A percentile compares a stretch with the other conserved stretches of the same genome.
These are phyloP conservation scores for Apteryx owenii DNA, from an alignment of 2,113 vertebrate species.

Conservation along the genomic window DNA sequence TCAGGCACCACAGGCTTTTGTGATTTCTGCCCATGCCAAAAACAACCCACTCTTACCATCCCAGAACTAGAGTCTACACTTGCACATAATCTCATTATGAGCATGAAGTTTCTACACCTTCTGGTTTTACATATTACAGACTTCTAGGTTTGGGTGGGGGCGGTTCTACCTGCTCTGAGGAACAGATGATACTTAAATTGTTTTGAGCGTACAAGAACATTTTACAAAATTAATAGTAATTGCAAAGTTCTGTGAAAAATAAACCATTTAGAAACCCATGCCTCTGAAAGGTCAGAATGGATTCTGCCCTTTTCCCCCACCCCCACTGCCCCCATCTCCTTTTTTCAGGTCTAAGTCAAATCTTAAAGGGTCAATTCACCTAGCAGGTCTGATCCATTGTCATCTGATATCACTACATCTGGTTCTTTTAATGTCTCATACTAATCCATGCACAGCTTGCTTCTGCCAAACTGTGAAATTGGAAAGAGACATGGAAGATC, in stretches of 20 bases:
- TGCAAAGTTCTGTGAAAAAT: background rate
- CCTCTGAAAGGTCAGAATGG: background rate
- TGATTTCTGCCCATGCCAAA: background rate
- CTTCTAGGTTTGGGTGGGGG: too few relatives aligned
- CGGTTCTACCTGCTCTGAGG: rapidly evolving
- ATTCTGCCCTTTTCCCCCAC: background rate
- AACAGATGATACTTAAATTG: background rate
- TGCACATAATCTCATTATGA: rapidly evolving
- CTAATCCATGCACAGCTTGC: rapidly evolving
- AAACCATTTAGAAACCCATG: background rate
- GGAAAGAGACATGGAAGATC: background rate
- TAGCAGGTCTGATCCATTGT: background rate
- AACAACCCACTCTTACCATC: too few relatives aligned
- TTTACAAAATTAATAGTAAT: background rate
- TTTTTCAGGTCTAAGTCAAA: background rate
- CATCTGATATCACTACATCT: background rate
- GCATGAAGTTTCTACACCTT: too few relatives aligned
- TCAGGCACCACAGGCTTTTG: too few relatives aligned
- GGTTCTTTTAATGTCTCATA: background rate
- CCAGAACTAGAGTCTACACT: background rate
- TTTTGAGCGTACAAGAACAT: background rate
- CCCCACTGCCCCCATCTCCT: background rate
- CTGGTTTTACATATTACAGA: background rate
- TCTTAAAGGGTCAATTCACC: background rate
- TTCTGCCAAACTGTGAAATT: background rate